Base-by-base conservation (phyloP, 2,888 invertebrate genomes). In the Willowsia nigromaculata region DNA sequence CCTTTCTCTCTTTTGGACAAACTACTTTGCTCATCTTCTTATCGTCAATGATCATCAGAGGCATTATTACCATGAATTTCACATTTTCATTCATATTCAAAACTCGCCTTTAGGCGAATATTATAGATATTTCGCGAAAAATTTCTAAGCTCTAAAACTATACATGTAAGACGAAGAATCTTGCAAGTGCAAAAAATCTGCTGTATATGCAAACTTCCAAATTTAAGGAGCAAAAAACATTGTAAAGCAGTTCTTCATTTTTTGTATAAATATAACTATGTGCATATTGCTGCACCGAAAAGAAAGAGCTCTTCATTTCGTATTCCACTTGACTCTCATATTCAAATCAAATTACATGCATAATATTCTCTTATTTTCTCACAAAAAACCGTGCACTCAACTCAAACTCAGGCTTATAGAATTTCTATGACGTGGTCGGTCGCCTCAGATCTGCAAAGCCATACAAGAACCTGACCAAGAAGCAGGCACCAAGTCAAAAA, bases 61-160 rank as follows among this genome's bases (percentile, higher is more conserved):
- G 33, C 30, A 25, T 80, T 50, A 59, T 80, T 80, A 83, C 18
- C 83, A 50, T 68, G 83, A 83, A 65, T 83, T 83, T 53, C 83
- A 68, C 71, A 83, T 59, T 82, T 82, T 80, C 43, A 78, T 33
- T 18, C 76, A 56, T 80, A 78, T 78, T 78, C 43, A 80, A 80
- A 74, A 40, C 18, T 65, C 65, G n/a, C 33, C 18, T 56, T 0
- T 0, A 65, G 15, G n/a, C n/a, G n/a, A n/a, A n/a, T n/a, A n/a
- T n/a, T n/a, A n/a, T n/a, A n/a, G n/a, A n/a, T n/a, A n/a, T n/a
- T n/a, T n/a, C n/a, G n/a, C n/a, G n/a, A n/a, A n/a, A n/a, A n/a
- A n/a, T n/a, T n/a, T n/a, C n/a, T n/a, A n/a, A n/a, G n/a, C n/a
- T n/a, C n/a, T n/a, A n/a, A n/a, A n/a, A n/a, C n/a, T n/a, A n/a